Percentiles rank a stretch among this genome's conserved stretches.
Conservation (phyloP, 2,113 vertebrate species). For the Thryonomys swinderianus region DNA sequence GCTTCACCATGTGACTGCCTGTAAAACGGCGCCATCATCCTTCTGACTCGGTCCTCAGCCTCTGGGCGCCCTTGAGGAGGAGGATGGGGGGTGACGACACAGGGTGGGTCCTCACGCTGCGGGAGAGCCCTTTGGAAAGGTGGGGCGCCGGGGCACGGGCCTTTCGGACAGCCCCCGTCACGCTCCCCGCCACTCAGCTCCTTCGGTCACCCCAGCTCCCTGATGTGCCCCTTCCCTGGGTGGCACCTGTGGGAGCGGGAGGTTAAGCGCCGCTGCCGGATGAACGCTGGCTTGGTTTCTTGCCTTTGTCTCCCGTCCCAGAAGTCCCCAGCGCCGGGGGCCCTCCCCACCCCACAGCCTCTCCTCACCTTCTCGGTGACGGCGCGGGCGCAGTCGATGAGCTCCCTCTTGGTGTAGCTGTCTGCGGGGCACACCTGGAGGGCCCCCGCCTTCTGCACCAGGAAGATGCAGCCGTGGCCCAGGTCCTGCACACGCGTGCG, state of each 20-base stretch:
- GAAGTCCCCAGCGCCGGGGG: accelerated
- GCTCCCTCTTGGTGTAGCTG: conserved; percentile 97
- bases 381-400: conserved; percentile 96
- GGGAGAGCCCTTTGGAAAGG: not conserved
- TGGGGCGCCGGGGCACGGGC: accelerated
- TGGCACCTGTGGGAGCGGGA: not conserved
- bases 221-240: not conserved
- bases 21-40: not conserved
- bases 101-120: not conserved
- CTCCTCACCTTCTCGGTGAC: conserved; percentile 96
- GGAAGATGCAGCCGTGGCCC: conserved; percentile 97
- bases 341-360: accelerated
- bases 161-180: not conserved
- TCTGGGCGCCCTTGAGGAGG: not conserved
- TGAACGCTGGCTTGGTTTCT: not conserved
- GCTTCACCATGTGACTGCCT: not conserved
- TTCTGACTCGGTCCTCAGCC: not conserved
- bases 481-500: conserved; percentile 96
- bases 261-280: accelerated
- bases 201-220: not conserved
- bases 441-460: conserved; percentile 98
- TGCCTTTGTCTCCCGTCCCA: not conserved
- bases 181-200: not conserved
- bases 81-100: not conserved
- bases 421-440: conserved; percentile 98